Conservation (phyloP, 2,888 invertebrate genomes). For the Pseudoips prasinana region DNA sequence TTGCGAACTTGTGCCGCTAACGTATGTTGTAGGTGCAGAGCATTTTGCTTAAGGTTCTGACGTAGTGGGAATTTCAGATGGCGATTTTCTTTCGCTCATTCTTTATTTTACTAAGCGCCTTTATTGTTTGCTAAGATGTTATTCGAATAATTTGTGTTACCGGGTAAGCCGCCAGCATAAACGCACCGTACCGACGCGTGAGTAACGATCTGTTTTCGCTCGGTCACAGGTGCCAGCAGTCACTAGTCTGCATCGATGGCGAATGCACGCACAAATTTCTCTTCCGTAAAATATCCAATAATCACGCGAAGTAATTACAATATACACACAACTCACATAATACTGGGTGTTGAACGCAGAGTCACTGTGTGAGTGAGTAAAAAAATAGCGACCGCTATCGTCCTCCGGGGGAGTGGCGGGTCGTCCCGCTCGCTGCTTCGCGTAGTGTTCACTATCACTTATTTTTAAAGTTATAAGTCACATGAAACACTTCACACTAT, state of each 20-base stretch:
- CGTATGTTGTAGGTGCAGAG: conserved; percentile 1
- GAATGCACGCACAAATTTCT: no score
- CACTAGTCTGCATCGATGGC: no score
- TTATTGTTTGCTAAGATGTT: not conserved
- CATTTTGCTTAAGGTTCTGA: not conserved
- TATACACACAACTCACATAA: no score
- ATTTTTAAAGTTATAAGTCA: conserved; percentile 1
- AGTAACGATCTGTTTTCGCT: no score
- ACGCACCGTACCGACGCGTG: no score
- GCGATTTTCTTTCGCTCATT: conserved; percentile 1
- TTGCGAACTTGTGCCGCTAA: conserved; percentile 3
- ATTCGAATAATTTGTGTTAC: not conserved
- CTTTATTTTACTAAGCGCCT: not conserved
- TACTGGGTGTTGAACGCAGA: conserved; percentile 3
- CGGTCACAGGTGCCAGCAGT: no score
- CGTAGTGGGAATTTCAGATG: not conserved
- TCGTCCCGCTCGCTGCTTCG: not conserved
- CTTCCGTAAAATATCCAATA: no score
- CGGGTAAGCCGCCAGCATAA: no score
- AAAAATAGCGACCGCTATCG: not conserved
- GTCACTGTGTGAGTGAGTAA: conserved; percentile 1
- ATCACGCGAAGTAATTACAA: not conserved
- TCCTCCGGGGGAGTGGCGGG: conserved; percentile 1
- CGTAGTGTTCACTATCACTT: conserved; percentile 1
- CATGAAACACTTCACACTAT: not conserved